Evolutionary conservation across 2,113 vertebrate genomes (phyloP).

Genomic region (Silurus glanis): DNA sequence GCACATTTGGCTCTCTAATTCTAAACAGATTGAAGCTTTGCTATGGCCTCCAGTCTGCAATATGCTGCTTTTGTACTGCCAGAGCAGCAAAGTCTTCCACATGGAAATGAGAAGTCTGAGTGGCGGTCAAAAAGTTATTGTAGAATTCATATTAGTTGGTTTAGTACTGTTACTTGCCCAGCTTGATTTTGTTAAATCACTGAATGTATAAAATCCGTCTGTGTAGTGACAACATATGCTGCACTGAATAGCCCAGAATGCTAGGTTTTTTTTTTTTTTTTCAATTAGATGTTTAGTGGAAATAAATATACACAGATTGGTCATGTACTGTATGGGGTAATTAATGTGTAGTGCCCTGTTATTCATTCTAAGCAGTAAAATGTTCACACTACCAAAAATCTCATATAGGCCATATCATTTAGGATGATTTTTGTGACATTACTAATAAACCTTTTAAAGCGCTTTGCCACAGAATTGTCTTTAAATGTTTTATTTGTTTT

Average conservation of each 20-base stretch:
- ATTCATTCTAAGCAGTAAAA: not conserved
- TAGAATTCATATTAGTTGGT: not conserved
- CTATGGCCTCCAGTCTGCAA: constrained; percentile 26
- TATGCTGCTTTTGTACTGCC: constrained; percentile 33
- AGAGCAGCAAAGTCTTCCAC: not conserved
- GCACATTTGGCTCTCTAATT: constrained; percentile 31
- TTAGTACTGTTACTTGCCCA: not conserved
- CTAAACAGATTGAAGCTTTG: constrained; percentile 49
- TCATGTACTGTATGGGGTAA: not conserved
- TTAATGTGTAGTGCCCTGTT: not conserved
- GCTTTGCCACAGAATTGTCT: not conserved
- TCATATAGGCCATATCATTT: not conserved
- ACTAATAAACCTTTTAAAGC: not conserved
- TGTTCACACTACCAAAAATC: not conserved
- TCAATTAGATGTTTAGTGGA: not conserved
- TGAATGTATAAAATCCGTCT: not conserved
- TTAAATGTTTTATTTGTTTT: not conserved
- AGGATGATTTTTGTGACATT: not conserved
- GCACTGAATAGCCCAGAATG: not conserved
- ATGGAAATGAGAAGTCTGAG: not conserved
- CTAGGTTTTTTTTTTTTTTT: not conserved
- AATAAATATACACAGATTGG: not conserved
- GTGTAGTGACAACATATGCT: not conserved
- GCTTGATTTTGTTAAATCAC: too few relatives aligned
- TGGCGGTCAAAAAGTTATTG: not conserved